These are phyloP conservation scores for Solenodon paradoxus DNA, from an alignment of 2,113 vertebrate genomes.

Conservation along the genomic window DNA sequence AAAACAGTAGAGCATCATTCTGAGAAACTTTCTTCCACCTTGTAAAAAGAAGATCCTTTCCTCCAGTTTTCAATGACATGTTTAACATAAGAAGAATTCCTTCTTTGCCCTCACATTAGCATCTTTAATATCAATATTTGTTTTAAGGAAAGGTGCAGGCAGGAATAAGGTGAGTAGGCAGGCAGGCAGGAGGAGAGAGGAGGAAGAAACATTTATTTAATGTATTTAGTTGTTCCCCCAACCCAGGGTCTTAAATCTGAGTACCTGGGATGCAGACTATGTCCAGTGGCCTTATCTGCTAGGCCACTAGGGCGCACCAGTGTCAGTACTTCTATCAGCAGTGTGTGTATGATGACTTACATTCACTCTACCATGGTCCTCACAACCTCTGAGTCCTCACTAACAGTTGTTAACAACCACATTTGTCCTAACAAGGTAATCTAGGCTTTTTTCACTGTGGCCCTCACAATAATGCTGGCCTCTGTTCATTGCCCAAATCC, in stretches of 20 bases:
- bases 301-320: no score
- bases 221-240: no score
- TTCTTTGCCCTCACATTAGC: background rate
- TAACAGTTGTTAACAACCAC: background rate
- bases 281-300: no score
- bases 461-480: background rate
- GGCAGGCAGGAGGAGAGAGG: no score
- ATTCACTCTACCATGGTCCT: background rate
- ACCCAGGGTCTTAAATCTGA: no score
- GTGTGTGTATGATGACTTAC: accelerated
- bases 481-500: background rate
- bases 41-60: background rate
- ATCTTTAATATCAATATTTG: background rate
- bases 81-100: background rate
- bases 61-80: background rate
- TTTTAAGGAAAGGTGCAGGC: no score
- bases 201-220: no score
- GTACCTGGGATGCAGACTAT: no score
- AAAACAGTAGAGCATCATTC: background rate
- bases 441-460: background rate
- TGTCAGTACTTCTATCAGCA: background rate
- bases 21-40: background rate
- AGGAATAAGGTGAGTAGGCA: no score
- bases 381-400: background rate
- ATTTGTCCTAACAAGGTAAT: background rate